These are phyloP conservation scores for Erebia aethiops DNA, from an alignment of 2,888 invertebrate genomes.

Conservation along the genomic window DNA sequence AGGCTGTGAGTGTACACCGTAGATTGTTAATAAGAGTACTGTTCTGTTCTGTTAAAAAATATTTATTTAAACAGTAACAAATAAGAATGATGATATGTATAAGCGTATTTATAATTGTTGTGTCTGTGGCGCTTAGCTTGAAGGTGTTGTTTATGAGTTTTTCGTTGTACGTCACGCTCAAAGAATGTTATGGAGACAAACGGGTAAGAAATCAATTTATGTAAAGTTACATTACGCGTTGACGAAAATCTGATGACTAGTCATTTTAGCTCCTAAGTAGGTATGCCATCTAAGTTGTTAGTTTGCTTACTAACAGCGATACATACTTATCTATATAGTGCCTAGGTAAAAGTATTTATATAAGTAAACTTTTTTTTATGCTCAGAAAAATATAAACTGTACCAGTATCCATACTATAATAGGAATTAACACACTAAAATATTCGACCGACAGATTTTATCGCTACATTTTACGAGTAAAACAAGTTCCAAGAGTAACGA, in stretches of 20 bases:
- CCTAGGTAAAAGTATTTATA: neutral
- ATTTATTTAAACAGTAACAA: neutral
- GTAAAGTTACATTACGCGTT: neutral
- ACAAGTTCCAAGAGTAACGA: slow-evolving; percentile 2
- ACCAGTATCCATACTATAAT: no score
- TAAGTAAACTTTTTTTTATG: no score
- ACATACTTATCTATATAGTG: neutral
- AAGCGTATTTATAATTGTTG: slow-evolving; percentile 64
- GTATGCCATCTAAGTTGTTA: neutral
- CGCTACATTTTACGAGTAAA: neutral
- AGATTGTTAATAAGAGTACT: neutral
- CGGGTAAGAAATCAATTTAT: slow-evolving; percentile 42
- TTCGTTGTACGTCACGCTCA: slow-evolving; percentile 51
- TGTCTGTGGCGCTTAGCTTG: slow-evolving; percentile 68
- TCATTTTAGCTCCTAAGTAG: neutral
- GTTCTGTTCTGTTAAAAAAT: slow-evolving; percentile 17
- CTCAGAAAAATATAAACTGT: no score
- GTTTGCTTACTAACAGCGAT: neutral
- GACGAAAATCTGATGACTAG: slow-evolving; percentile 12
- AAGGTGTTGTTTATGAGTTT: slow-evolving; percentile 73
- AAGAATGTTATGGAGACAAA: slow-evolving; percentile 29
- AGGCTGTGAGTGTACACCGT: neutral
- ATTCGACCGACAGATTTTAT: no score
- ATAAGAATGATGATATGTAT: slow-evolving; percentile 10
- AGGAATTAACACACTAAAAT: no score